A percentile compares a stretch with the other conserved stretches of the same genome.
phyloP scores from a whole-genome alignment of 2,113 vertebrate genomes.

The Uria lomvia region DNA sequence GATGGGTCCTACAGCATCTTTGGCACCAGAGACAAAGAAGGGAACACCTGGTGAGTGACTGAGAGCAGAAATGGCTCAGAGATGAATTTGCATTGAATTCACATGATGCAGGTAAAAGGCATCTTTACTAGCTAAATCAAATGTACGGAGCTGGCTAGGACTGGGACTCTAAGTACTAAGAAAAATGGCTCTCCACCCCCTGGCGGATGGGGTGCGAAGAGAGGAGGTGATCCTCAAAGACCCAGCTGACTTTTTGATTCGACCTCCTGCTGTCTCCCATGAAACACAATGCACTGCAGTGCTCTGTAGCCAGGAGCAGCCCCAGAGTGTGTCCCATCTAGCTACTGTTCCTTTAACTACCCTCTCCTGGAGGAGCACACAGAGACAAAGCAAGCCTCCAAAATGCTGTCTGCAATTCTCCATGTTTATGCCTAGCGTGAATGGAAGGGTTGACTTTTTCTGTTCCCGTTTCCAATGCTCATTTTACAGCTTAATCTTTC shows the following conservation, averaged over 20 bases:
- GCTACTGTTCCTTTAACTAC: not conserved
- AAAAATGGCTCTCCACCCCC: not conserved
- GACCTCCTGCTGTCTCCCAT: not conserved
- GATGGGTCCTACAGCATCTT: slow-evolving; percentile 77
- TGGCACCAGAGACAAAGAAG: slow-evolving; percentile 39
- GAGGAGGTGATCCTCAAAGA: not conserved
- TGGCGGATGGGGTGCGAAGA: rapidly evolving
- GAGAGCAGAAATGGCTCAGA: not conserved
- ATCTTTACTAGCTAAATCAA: not conserved
- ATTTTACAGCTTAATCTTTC: not conserved
- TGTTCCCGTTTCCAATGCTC: not conserved
- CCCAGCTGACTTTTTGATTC: not conserved
- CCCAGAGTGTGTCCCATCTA: not conserved
- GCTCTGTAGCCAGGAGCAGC: not conserved
- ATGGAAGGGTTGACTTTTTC: not conserved
- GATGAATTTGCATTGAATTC: not conserved
- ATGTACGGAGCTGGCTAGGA: not conserved
- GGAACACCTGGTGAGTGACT: slow-evolving; percentile 73
- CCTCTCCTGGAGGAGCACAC: not conserved
- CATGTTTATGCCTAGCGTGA: not conserved
- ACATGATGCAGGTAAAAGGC: not conserved
- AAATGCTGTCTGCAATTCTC: not conserved
- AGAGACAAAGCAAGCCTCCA: not conserved
- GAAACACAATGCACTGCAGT: not conserved
- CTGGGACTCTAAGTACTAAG: not conserved